phyloP scores from a whole-genome alignment of 1,140 invertebrate species.

The Papilio machaon region DNA sequence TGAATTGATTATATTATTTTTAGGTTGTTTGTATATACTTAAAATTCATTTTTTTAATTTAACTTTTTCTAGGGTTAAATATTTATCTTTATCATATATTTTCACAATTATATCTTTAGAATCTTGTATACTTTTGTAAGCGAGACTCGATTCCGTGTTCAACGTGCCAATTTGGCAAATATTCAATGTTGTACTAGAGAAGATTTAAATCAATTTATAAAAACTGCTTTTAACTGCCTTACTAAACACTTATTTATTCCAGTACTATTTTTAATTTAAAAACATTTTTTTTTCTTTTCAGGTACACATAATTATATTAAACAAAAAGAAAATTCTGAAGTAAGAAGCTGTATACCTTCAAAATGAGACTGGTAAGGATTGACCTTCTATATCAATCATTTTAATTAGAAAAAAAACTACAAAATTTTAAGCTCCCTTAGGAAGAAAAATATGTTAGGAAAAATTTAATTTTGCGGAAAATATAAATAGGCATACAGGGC shows the following conservation, averaged over 20 bases:
- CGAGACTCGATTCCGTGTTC: background rate
- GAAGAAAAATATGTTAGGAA: conserved; percentile 44
- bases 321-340: conserved; percentile 53
- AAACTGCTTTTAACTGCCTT: background rate
- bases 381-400: background rate
- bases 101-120: background rate
- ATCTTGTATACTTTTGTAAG: background rate
- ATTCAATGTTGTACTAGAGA: background rate
- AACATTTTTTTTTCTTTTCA: conserved; percentile 56
- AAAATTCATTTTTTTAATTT: too few relatives aligned
- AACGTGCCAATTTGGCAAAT: conserved; percentile 1
- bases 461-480: conserved; percentile 63
- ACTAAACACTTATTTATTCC: background rate
- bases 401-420: background rate
- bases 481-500: conserved; percentile 73
- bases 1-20: too few relatives aligned
- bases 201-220: background rate
- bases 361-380: conserved; percentile 74
- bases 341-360: conserved; percentile 52
- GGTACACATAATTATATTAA: conserved; percentile 58
- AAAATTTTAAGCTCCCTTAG: conserved; percentile 27
- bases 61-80: too few relatives aligned
- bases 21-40: too few relatives aligned
- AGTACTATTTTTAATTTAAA: background rate
- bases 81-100: background rate